Percentiles rank a stretch among this genome's conserved stretches.
Conservation (phyloP, 1,140 invertebrate genomes). For the Tetraneura akinire region DNA sequence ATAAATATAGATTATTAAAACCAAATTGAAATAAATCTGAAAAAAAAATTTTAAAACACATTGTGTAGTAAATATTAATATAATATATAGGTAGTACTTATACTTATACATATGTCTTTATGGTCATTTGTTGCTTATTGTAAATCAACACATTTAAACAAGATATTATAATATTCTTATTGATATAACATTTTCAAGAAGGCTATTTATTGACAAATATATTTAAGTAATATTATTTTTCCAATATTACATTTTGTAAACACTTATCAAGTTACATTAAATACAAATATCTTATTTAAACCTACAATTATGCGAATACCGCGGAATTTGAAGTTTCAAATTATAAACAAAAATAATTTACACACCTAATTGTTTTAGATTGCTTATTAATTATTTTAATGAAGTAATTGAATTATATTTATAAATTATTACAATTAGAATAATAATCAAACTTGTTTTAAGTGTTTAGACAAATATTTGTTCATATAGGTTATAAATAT, state of each 20-base stretch:
- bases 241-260: not conserved
- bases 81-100: not conserved
- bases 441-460: too few species aligned
- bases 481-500: too few species aligned
- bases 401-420: too few species aligned
- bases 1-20: not conserved
- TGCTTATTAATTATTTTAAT: too few species aligned
- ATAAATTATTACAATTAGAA: too few species aligned
- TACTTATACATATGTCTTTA: not conserved
- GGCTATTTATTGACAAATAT: not conserved
- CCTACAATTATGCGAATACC: not conserved
- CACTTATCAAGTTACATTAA: not conserved
- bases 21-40: not conserved
- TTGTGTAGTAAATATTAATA: not conserved
- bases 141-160: not conserved
- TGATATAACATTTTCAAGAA: not conserved
- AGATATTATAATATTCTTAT: not conserved
- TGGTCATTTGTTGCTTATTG: not conserved
- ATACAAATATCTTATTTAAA: not conserved
- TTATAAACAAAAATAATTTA: too few species aligned
- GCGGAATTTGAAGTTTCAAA: not conserved
- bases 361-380: too few species aligned
- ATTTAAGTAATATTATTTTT: not conserved
- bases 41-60: slow-evolving; percentile 4
- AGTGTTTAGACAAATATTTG: too few species aligned